Percentiles rank a stretch among this genome's conserved stretches.
Evolutionary conservation across 2,888 invertebrate species (phyloP).

Genomic region (Drosophila kokeensis): DNA sequence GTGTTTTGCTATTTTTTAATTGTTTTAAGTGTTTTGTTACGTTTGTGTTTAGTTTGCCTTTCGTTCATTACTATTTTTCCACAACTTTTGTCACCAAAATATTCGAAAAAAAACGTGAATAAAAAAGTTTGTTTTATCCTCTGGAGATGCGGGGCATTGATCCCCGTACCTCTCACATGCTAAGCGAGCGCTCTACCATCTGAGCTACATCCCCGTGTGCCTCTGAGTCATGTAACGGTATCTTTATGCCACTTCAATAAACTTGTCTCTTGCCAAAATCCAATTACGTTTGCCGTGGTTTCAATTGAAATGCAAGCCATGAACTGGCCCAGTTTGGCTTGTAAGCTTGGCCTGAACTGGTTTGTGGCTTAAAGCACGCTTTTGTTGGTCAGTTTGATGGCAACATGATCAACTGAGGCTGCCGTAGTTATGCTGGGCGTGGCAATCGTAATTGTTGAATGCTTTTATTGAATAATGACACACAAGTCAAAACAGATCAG

Average conservation of each 20-base stretch:
- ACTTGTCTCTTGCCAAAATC: constrained; percentile 15
- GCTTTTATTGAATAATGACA: not conserved
- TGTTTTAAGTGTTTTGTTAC: constrained; percentile 83
- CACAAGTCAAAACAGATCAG: rapidly evolving
- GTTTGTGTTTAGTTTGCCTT: constrained; percentile 15
- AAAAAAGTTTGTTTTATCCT: constrained; percentile 24
- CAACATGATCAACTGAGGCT: not conserved
- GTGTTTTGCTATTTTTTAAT: constrained; percentile 83
- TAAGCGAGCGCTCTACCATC: constrained; percentile 85
- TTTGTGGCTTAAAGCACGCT: constrained; percentile 46
- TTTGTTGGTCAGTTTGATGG: not conserved
- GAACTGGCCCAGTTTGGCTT: constrained; percentile 31
- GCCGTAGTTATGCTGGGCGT: not conserved
- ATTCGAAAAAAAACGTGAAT: not conserved
- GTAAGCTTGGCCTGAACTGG: constrained; percentile 56
- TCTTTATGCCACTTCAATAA: not conserved
- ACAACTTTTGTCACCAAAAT: not conserved
- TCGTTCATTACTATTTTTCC: constrained; percentile 8
- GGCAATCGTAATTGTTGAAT: not conserved
- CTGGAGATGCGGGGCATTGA: constrained; percentile 85
- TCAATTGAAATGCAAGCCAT: constrained; percentile 60
- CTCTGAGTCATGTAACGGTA: constrained; percentile 8
- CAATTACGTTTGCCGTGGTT: constrained; percentile 38
- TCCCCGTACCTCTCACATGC: constrained; percentile 85
- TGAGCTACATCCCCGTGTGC: constrained; percentile 84